These are phyloP conservation scores for Gasterosteus nipponicus DNA, from an alignment of 2,113 vertebrate species.

Conservation along the genomic window DNA sequence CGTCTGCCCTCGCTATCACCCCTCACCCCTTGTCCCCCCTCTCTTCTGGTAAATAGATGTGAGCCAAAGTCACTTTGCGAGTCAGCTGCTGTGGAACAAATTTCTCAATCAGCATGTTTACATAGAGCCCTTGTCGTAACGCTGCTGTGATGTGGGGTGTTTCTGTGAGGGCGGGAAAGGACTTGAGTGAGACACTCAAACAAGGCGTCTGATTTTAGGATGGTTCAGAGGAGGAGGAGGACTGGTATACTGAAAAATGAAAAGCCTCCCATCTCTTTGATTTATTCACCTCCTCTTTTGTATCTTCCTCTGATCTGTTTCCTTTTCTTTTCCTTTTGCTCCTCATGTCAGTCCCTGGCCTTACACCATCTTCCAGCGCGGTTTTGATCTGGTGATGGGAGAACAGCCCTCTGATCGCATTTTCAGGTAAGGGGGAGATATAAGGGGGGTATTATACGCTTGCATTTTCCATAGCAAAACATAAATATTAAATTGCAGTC, in stretches of 20 bases:
- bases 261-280: constrained; percentile 48
- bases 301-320: constrained; percentile 57
- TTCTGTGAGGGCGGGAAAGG: constrained; percentile 20
- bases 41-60: constrained; percentile 52
- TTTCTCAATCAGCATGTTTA: constrained; percentile 69
- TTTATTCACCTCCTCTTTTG: constrained; percentile 57
- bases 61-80: constrained; percentile 56
- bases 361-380: constrained; percentile 98
- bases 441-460: constrained; percentile 23
- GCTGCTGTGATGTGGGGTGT: constrained; percentile 23
- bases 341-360: constrained; percentile 91
- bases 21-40: constrained; percentile 40
- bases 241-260: constrained; percentile 51
- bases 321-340: constrained; percentile 24
- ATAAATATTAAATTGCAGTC: constrained; percentile 3
- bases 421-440: constrained; percentile 88
- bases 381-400: constrained; percentile 97
- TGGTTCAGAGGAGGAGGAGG: constrained; percentile 46
- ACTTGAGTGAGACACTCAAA: constrained; percentile 35
- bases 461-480: neutral
- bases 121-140: constrained; percentile 31
- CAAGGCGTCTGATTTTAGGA: constrained; percentile 34
- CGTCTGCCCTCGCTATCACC: constrained; percentile 39
- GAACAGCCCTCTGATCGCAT: constrained; percentile 99
- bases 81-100: constrained; percentile 44